Conservation (phyloP, 2,113 vertebrate species). For the Plectropomus leopardus region DNA sequence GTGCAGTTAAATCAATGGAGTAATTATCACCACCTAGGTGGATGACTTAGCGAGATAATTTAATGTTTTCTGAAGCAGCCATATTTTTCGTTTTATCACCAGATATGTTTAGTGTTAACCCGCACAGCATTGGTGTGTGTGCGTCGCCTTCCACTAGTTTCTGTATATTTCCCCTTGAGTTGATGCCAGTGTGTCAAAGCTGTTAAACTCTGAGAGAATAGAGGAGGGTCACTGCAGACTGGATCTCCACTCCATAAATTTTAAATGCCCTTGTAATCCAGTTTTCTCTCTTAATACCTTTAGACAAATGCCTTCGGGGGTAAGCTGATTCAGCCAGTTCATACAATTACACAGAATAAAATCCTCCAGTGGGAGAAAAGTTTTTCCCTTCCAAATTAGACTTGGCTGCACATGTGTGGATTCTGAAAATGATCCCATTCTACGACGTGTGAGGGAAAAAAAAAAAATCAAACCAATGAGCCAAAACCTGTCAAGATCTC, state of each 20-base stretch:
- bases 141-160: background rate
- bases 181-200: background rate
- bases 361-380: background rate
- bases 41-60: background rate
- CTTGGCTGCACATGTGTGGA: constrained; percentile 3
- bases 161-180: background rate
- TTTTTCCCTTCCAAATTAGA: background rate
- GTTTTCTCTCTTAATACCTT: constrained; percentile 39
- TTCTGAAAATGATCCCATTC: background rate
- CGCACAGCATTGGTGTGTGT: background rate
- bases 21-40: background rate
- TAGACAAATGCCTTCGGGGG: constrained; percentile 3
- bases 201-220: background rate
- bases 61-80: too few species aligned
- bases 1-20: background rate
- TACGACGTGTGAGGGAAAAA: background rate
- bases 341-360: background rate
- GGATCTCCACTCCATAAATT: constrained; percentile 11
- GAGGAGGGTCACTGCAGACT: background rate
- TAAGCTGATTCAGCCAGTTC: constrained; percentile 13
- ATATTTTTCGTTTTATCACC: background rate
- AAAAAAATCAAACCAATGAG: background rate
- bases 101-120: background rate
- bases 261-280: constrained; percentile 38
- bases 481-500: background rate